Conservation (phyloP, 2,113 vertebrate genomes). For the Murina feae region DNA sequence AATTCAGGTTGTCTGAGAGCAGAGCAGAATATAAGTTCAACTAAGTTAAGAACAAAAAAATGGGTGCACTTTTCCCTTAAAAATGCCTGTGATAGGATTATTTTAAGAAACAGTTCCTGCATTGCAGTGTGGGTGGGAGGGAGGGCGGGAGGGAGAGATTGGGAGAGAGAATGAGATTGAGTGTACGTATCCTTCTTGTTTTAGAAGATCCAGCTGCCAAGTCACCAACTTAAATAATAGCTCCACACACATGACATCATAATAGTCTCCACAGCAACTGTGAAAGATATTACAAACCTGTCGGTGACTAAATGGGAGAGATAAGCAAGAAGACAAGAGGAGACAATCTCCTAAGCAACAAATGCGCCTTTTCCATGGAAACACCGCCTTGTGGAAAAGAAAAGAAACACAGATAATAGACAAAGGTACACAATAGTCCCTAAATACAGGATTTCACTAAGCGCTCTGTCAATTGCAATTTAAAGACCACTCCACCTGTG, state of each 20-base stretch:
- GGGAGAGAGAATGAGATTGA: neutral
- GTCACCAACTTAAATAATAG: constrained; percentile 55
- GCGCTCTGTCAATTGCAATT: constrained; percentile 58
- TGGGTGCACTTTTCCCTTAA: neutral
- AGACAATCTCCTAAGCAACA: constrained; percentile 65
- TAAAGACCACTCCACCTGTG: constrained; percentile 60
- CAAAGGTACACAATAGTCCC: constrained; percentile 58
- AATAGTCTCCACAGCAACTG: constrained; percentile 56
- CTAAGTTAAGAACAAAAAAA: constrained; percentile 3
- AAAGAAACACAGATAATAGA: constrained; percentile 65
- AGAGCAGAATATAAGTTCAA: neutral
- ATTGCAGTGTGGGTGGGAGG: neutral
- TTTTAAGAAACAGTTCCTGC: neutral
- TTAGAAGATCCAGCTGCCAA: constrained; percentile 29
- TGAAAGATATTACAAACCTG: constrained; percentile 65
- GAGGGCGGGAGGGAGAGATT: neutral
- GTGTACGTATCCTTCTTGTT: neutral
- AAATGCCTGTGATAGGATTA: neutral
- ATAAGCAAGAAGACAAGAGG: constrained; percentile 48
- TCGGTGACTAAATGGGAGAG: constrained; percentile 44
- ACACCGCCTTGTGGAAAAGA: constrained; percentile 47
- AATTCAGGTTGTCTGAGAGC: neutral
- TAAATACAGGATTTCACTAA: constrained; percentile 66
- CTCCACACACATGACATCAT: neutral
- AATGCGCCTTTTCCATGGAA: constrained; percentile 66